phyloP scores from a whole-genome alignment of 2,797 vertebrate genomes.

The Cygnus olor region DNA sequence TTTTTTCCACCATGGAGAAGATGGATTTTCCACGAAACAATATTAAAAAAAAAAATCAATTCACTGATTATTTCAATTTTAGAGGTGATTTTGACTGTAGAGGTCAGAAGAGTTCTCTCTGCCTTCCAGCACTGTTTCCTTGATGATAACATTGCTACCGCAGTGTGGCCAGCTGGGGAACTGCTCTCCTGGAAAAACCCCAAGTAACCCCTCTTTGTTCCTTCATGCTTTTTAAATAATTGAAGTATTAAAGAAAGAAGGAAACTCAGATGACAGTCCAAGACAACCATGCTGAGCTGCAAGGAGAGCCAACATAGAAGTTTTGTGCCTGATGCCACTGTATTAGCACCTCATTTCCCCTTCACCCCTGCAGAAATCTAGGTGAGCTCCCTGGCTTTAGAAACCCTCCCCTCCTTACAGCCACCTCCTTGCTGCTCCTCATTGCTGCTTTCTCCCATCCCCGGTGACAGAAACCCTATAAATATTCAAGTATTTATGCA shows the following conservation, averaged over 20 bases:
- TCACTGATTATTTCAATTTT: neutral
- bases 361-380: neutral
- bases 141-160: neutral
- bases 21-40: neutral
- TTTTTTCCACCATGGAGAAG: neutral
- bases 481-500: neutral
- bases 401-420: neutral
- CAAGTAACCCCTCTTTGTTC: neutral
- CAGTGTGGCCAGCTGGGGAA: conserved; percentile 17
- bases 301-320: neutral
- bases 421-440: neutral
- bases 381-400: neutral
- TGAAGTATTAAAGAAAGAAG: neutral
- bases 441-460: neutral
- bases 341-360: neutral
- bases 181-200: neutral
- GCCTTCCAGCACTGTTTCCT: neutral
- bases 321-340: neutral
- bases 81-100: neutral
- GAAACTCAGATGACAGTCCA: neutral
- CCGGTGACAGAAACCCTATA: neutral
- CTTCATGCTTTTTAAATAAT: neutral
- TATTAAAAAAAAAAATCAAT: neutral
- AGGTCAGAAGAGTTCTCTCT: neutral
- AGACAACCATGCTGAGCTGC: neutral